Evolutionary conservation across 2,113 vertebrate genomes (phyloP), one percentile per base, ranked within the genome.

Genomic region (Tachycineta bicolor): DNA sequence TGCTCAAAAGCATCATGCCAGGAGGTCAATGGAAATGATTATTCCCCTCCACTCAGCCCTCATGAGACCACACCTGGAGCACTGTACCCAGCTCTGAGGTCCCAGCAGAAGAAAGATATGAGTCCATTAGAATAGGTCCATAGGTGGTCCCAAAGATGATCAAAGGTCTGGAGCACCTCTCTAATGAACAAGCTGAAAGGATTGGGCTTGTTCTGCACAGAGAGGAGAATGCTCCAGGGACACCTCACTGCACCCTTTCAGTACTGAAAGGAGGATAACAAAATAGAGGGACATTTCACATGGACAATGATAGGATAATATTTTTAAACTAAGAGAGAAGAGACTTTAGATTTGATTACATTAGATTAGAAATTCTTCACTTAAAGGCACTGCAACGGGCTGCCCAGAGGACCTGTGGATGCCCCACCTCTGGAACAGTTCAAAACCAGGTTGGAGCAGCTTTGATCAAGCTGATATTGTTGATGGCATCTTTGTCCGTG

Each of bases 121-220:
- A 29, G 25, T 76, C 43, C 50, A 13, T 34, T 25, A 21, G 16
- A 34, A 24, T 19, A 47, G 20, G 25, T 31, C 12, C 52, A 75
- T 24, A 75, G n/a, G n/a, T 47, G 14, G 9, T 26, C 23, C 23
- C 0, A 0, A n/a, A 65, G 34, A 29, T 20, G 17, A 43, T 17
- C 25, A 43, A 59, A 50, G 37, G 13, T 25, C 31, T 86, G 71
- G 37, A 59, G 44, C 21, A 44, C 14, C 11, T 68, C 37, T 76
- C 44, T 25, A 21, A 10, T 43, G 37, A 37, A 59, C 25, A 43
- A 16, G n/a, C 71, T 67, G 44, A 43, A 65, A 59, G 44, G 59
- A 37, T 21, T 37, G 31, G 13, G 11, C 14, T 34, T 37, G 25
- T 31, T 86, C 53, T 26, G 25, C 21, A 22, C 0, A 1, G 31